These are phyloP conservation scores for Papilio machaon DNA, from an alignment of 1,140 invertebrate species.

Conservation along the genomic window DNA sequence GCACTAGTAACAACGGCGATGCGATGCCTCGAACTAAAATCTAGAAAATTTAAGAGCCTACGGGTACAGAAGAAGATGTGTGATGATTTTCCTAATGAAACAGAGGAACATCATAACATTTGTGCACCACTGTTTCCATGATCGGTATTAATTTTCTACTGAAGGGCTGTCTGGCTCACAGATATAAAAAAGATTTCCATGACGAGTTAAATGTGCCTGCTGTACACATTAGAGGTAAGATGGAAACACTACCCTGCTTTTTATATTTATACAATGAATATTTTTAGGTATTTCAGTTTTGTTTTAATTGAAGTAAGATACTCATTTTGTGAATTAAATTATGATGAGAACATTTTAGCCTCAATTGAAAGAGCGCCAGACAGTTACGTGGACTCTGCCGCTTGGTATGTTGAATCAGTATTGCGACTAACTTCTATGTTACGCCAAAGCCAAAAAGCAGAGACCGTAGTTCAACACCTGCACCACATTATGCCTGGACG, in stretches of 20 bases:
- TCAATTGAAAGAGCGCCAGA: background rate
- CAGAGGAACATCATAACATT: background rate
- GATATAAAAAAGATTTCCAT: background rate
- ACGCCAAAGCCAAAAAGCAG: background rate
- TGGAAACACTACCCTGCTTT: background rate
- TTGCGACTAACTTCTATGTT: background rate
- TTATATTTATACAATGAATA: background rate
- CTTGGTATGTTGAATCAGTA: constrained; percentile 5
- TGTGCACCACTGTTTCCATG: background rate
- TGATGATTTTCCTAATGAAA: background rate
- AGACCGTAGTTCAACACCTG: background rate
- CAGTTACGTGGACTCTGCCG: background rate
- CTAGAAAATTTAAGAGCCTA: background rate
- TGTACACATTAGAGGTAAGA: background rate
- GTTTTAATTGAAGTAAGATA: too few relatives aligned
- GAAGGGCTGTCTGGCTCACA: background rate
- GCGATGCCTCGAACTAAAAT: background rate
- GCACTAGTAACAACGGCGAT: too few relatives aligned
- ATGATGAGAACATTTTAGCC: background rate
- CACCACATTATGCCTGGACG: background rate
- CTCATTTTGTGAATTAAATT: background rate
- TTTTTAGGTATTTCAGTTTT: background rate
- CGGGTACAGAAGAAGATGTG: background rate
- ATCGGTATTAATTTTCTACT: background rate
- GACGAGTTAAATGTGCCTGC: background rate